Base-by-base conservation (phyloP, 2,797 vertebrate species). In the Natrix natrix region DNA sequence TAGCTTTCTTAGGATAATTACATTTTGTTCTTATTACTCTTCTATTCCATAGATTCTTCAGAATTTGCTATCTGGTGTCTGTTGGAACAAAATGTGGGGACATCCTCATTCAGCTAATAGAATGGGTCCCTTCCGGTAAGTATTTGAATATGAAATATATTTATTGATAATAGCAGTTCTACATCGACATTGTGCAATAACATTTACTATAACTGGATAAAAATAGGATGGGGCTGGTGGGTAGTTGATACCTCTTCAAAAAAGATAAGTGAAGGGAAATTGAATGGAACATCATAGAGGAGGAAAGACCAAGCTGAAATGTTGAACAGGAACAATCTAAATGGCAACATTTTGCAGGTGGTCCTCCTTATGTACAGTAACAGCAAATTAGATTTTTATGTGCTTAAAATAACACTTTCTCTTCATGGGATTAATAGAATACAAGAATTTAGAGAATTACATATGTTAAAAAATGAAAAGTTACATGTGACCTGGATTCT, bases 41-140 rank as follows among this genome's bases (percentile, higher is more conserved):
- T 95, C 59, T 95, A 78, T 96, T 93, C 61, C 92, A 92, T 93
- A 98, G 98, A 95, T 95, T 93, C 93, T 94, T 92, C 92, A 92
- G 95, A 92, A 94, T 94, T 88, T 94, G 56, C 4, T 96, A 95
- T 93, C 93, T 91, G 95, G 94, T 93, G 54, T 32, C 92, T 92
- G 92, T 83, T 74, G 92, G 93, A 93, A 92, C 96, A 97, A 96
- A 91, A 98, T 98, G 98, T 98, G 98, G 98, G 98, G 98, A 95
- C 97, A 97, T 93, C 97, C 97, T 97, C 97, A 97, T 86, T 96
- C 97, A 95, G 95, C 96, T 96, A 98, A 98, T 95, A 97, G 98
- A 96, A 96, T 97, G 96, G 97, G 97, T 43, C 96, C 97, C 92
- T 98, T 97, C 95, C 98, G 97, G 98, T 98, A 97, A 97, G 97